Percentiles rank a stretch among this genome's conserved stretches.
These are phyloP conservation scores for Petrocephalus schoutedeni DNA, from an alignment of 2,797 vertebrate species.

Conservation along the genomic window DNA sequence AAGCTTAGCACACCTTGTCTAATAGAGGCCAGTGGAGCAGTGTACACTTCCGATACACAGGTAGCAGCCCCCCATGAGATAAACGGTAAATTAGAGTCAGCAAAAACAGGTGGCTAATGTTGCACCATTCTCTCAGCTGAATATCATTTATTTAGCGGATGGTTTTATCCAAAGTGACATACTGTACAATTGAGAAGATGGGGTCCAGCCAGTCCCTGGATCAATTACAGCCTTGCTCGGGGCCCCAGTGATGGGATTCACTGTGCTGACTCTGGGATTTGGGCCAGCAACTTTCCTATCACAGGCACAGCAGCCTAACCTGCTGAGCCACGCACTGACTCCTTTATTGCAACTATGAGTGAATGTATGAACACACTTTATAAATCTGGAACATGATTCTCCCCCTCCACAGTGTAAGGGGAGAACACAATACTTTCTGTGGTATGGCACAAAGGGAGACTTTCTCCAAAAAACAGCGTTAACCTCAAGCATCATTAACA, in stretches of 20 bases:
- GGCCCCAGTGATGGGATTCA: background rate
- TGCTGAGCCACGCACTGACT: background rate
- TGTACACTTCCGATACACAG: conserved; percentile 51
- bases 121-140: conserved; percentile 42
- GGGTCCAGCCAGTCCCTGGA: background rate
- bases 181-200: background rate
- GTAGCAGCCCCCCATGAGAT: conserved; percentile 51
- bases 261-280: background rate
- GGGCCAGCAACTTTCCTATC: background rate
- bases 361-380: conserved; percentile 48
- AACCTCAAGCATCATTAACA: conserved; percentile 45
- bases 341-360: conserved; percentile 39
- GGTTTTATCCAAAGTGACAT: background rate
- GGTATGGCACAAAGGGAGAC: conserved; percentile 34
- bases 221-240: background rate
- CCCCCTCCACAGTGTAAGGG: conserved; percentile 46
- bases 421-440: conserved; percentile 42
- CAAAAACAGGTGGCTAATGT: conserved; percentile 42
- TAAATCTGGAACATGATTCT: conserved; percentile 37
- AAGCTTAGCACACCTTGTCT: conserved; percentile 46
- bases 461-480: conserved; percentile 38
- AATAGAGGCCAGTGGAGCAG: conserved; percentile 37
- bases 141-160: conserved; percentile 30
- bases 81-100: conserved; percentile 48
- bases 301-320: background rate